Evolutionary conservation across 2,113 vertebrate species (phyloP), one percentile per base, ranked within the genome.

Genomic region (Litocranius walleri): DNA sequence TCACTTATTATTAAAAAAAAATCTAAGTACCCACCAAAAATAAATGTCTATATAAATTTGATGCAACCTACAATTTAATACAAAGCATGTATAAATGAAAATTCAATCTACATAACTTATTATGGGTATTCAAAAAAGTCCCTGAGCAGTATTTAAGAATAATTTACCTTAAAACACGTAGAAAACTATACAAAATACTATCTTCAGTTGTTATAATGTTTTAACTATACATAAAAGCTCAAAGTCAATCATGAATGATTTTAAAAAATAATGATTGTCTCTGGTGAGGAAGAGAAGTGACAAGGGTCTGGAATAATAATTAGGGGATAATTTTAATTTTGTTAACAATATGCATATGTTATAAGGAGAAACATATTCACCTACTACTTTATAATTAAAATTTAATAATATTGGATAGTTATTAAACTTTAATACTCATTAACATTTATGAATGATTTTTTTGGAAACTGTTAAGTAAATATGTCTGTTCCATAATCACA

Each of bases 401-500:
- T 62, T 92, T 97, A 95, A 97, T 86, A 91, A 88, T 67, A 93
- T 82, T 40, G 0, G 7, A 83, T 57, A 52, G 27, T 40, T 96
- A 78, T 84, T 96, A 95, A 86, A 92, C 52, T 90, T 96, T 87
- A 93, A 94, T 87, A 43, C 19, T 96, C 50, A 92, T 90, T 95
- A 95, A 97, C 93, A 95, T 94, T 89, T 90, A 90, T 93, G 78
- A 83, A 74, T 64, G 12, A 81, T 88, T 94, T 92, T 92, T 74
- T 25, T 94, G 30, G 6, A 77, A 92, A 92, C 29, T 90, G 29
- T 27, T 90, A 97, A 97, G 62, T 90, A 97, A 95, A 96, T 88
- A 90, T 94, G 5, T 54, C 45, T 80, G 36, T 94, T 30, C 40
- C 57, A 83, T 50, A 97, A 30, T 86, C 82, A 90, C 7, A 92